Base-by-base conservation (phyloP, 2,113 vertebrate species). In the Pterocles orientalis region DNA sequence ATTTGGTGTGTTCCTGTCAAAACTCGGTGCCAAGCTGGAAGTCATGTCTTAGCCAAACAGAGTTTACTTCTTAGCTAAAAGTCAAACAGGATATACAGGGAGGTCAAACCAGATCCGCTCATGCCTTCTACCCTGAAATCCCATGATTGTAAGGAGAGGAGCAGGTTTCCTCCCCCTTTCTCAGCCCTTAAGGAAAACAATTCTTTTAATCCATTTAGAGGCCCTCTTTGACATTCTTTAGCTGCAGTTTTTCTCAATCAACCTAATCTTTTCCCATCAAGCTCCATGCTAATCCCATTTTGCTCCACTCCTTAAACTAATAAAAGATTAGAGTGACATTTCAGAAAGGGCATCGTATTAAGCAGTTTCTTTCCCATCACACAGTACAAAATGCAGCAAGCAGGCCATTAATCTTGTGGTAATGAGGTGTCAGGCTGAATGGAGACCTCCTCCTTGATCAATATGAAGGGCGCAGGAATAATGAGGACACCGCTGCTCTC, bases 291-390 rank as follows among this genome's bases (percentile, higher is more conserved):
- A 97, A 98, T 96, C 81, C 90, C 89, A 95, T 97, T 96, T 96
- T 87, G 91, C 96, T 97, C 89, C 97, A 89, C 94, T 98, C 97
- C 97, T 98, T 99, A 98, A 98, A 98, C 98, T 97, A 98, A 99
- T 98, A 98, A 98, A 98, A 99, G 98, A 99, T 98, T 98, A 98
- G 97, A 92, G 92, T 98, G 99, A 98, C 98, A 99, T 99, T 99
- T 99, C 95, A 96, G 93, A 99, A 99, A 99, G 98, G 98, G 98
- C 98, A 99, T 89, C 76, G 77, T 96, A 98, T 99, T 98, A 98
- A 97, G 96, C 98, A 97, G 97, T 94, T 94, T 71, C 48, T 54
- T 96, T 85, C 94, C 96, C 95, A 94, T 89, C 90, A 80, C 60
- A 66, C 82, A n/a, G 26, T 20, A 88, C 83, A 83, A 92, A 94